Evolutionary conservation across 2,888 invertebrate species (phyloP).

Genomic region (Conus canariensis): DNA sequence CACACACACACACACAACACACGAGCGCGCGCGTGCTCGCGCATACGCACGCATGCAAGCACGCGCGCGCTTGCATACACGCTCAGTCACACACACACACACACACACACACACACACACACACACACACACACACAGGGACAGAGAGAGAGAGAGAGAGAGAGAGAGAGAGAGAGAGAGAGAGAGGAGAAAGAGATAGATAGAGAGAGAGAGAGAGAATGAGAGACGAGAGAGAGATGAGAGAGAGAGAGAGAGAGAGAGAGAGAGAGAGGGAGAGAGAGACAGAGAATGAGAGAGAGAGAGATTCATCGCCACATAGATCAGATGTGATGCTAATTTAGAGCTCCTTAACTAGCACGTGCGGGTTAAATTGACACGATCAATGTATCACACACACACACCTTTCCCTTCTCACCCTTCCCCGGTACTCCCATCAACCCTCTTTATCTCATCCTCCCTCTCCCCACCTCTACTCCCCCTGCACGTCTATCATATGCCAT

Average conservation of each 20-base stretch:
- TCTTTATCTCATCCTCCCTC: too few species aligned
- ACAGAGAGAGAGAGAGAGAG: not conserved
- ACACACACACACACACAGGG: too few species aligned
- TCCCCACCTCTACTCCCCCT: too few species aligned
- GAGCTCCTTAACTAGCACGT: not conserved
- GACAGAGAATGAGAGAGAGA: not conserved
- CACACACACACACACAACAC: too few species aligned
- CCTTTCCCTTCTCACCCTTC: too few species aligned
- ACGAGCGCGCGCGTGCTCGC: too few species aligned
- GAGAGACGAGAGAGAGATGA: not conserved
- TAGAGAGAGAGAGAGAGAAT: too few species aligned
- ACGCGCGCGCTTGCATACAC: not conserved
- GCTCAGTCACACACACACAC: too few species aligned
- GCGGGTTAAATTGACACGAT: not conserved
- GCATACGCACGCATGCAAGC: not conserved
- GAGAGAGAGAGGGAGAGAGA: conserved; percentile 18
- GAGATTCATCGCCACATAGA: not conserved
- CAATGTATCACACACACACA: too few species aligned
- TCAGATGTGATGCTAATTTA: not conserved
- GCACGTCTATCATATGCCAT: too few species aligned
- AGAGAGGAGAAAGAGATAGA: not conserved
- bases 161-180: conserved; percentile 20
- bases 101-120: too few species aligned
- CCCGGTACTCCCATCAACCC: too few species aligned
- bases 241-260: not conserved